These are phyloP conservation scores for Empidonax alnorum DNA, from an alignment of 2,113 vertebrate species.

Conservation along the genomic window DNA sequence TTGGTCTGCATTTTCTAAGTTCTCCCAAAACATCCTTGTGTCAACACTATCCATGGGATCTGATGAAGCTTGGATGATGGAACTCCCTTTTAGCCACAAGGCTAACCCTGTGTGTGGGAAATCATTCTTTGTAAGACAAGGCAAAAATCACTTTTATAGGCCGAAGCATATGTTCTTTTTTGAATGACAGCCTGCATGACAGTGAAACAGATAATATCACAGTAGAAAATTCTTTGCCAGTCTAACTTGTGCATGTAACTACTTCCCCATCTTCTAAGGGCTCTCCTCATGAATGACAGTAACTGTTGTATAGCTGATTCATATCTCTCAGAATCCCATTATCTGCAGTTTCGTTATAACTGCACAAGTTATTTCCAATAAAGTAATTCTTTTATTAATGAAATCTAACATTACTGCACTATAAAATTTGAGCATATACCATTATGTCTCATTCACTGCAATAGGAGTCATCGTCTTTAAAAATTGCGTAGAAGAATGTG, in stretches of 20 bases:
- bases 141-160: not conserved
- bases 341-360: not conserved
- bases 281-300: not conserved
- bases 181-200: not conserved
- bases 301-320: conserved; percentile 1
- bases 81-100: not conserved
- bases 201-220: not conserved
- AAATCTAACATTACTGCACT: not conserved
- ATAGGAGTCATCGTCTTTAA: not conserved
- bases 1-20: not conserved
- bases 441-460: not conserved
- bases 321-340: conserved; percentile 1
- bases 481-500: not conserved
- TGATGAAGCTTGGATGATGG: not conserved
- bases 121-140: not conserved
- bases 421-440: not conserved
- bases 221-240: not conserved
- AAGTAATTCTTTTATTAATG: conserved; percentile 29
- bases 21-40: not conserved
- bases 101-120: not conserved
- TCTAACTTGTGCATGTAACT: not conserved
- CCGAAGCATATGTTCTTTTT: not conserved
- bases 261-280: not conserved
- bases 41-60: not conserved
- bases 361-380: conserved; percentile 11